A percentile compares a stretch with the other conserved stretches of the same genome.
Evolutionary conservation across 1,140 invertebrate species (phyloP).

Genomic region (Amyelois transitella): DNA sequence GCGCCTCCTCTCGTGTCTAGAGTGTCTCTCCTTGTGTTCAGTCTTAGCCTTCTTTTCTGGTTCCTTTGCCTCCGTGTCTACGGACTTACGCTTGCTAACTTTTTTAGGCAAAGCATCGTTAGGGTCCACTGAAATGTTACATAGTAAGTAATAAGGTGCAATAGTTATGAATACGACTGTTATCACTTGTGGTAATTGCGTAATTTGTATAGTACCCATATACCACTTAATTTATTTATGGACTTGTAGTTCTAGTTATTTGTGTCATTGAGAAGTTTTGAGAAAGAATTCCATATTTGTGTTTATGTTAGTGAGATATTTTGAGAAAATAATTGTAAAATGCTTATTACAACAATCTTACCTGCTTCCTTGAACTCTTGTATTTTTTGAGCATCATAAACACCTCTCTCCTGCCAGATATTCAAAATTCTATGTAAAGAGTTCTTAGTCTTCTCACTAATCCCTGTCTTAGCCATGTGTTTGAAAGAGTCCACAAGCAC

Average conservation of each 20-base stretch:
- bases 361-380: constrained; percentile 81
- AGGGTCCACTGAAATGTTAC: constrained; percentile 49
- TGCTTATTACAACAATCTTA: constrained; percentile 14
- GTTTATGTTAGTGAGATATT: not conserved
- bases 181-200: no score
- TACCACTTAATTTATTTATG: no score
- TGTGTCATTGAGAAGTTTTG: no score
- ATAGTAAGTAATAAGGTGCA: not conserved
- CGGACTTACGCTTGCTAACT: constrained; percentile 46
- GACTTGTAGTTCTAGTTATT: no score
- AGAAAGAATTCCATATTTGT: no score
- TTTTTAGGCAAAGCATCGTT: constrained; percentile 48
- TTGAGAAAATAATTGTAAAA: not conserved
- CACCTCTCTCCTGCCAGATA: constrained; percentile 94
- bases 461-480: constrained; percentile 81
- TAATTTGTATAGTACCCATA: no score
- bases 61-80: constrained; percentile 45
- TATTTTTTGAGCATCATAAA: constrained; percentile 88
- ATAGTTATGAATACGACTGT: no score
- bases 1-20: constrained; percentile 38
- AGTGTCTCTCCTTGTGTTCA: constrained; percentile 38
- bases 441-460: constrained; percentile 84
- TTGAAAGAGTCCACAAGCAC: constrained; percentile 87
- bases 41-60: constrained; percentile 57
- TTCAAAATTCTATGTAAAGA: constrained; percentile 87